Conservation (phyloP, 2,113 vertebrate species). For the Pelvicachromis taeniatus region DNA sequence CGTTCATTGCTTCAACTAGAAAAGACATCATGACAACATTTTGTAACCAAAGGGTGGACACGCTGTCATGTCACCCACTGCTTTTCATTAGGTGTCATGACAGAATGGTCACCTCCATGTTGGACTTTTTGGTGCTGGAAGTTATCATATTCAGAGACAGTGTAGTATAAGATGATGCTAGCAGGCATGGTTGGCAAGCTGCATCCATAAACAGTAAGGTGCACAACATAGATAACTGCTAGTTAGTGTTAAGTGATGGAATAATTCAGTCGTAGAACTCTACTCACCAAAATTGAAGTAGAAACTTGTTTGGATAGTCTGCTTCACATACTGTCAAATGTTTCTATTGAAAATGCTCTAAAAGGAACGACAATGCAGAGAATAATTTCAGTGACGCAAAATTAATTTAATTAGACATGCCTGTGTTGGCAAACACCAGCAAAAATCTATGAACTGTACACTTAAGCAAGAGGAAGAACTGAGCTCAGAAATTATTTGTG, state of each 20-base stretch:
- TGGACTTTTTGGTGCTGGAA: background rate
- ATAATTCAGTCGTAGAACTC: background rate
- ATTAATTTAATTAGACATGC: fast-evolving
- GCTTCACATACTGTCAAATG: background rate
- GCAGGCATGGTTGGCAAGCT: background rate
- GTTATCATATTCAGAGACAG: background rate
- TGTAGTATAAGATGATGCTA: background rate
- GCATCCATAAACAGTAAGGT: background rate
- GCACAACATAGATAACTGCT: background rate
- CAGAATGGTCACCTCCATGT: background rate
- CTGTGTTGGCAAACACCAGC: background rate
- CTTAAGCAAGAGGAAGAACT: background rate
- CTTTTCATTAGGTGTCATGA: background rate
- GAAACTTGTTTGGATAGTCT: background rate
- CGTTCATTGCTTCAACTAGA: background rate
- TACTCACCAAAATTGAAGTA: background rate
- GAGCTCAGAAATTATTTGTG: background rate
- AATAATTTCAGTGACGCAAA: background rate
- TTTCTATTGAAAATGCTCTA: background rate
- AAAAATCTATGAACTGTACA: background rate
- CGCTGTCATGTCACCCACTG: background rate
- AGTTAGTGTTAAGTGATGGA: background rate
- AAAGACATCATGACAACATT: background rate
- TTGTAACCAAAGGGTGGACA: background rate
- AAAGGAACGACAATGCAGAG: background rate